Conservation (phyloP, 1,140 invertebrate genomes). For the Bombus sibiricus region DNA sequence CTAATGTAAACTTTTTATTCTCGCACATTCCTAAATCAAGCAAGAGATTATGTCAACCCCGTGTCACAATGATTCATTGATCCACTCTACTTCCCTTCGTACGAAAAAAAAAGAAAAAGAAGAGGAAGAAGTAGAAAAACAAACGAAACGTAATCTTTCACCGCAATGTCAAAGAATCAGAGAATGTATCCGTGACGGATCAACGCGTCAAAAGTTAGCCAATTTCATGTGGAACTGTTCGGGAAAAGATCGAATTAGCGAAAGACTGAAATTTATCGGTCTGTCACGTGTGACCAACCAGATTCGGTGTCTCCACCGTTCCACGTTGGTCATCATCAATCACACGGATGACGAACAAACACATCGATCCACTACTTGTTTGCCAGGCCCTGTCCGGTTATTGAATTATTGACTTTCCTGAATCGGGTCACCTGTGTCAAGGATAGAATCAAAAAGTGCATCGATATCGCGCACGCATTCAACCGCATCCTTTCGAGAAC, state of each 20-base stretch:
- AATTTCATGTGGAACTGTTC: background rate
- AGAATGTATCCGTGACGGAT: background rate
- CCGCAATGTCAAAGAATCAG: background rate
- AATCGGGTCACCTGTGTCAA: conserved; percentile 58
- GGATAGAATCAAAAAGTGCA: conserved; percentile 49
- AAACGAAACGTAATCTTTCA: background rate
- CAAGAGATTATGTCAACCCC: background rate
- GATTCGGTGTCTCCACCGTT: conserved; percentile 35
- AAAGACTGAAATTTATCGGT: conserved; percentile 38
- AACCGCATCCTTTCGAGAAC: background rate
- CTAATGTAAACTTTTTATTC: background rate
- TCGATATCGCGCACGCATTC: background rate
- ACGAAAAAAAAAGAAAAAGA: too few relatives aligned
- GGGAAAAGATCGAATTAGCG: conserved; percentile 36
- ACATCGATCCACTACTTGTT: conserved; percentile 45
- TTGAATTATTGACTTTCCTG: conserved; percentile 55
- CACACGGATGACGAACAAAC: conserved; percentile 58
- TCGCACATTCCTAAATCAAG: background rate
- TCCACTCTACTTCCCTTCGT: background rate
- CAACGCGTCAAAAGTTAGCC: conserved; percentile 10
- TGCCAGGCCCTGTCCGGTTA: conserved; percentile 41
- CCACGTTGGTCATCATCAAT: conserved; percentile 49
- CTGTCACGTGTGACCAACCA: conserved; percentile 31
- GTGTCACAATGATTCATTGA: background rate
- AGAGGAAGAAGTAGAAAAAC: background rate